A percentile compares a stretch with the other conserved stretches of the same genome.
Conservation (phyloP, 2,113 vertebrate species). For the Ameiurus melas region DNA sequence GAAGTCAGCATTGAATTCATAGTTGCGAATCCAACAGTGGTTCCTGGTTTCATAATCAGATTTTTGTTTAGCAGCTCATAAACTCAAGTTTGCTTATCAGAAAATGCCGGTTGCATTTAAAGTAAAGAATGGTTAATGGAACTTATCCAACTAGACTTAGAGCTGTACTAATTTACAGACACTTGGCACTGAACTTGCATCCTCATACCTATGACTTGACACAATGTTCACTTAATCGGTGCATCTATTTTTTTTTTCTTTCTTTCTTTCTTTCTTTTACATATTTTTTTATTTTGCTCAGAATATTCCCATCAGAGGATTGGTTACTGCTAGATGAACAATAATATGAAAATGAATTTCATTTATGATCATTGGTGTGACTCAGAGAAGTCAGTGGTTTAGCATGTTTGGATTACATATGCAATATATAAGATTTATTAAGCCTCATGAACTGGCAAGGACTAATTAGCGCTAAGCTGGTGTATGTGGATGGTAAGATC, state of each 20-base stretch:
- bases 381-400: neutral
- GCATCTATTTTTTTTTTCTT: neutral
- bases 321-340: neutral
- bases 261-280: no score
- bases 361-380: neutral
- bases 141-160: neutral
- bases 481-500: no score
- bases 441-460: neutral
- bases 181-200: neutral
- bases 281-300: neutral
- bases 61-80: neutral
- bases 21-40: neutral
- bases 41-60: neutral
- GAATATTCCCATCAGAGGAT: neutral
- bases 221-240: neutral
- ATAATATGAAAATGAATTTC: neutral
- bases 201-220: neutral
- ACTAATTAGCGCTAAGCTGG: neutral
- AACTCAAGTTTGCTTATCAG: neutral
- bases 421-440: neutral
- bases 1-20: neutral
- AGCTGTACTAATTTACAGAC: neutral
- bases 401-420: neutral
- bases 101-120: no score
- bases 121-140: neutral